Evolutionary conservation across 30 jellyfish, hydroid and myxozoan species (phyloP), one percentile per base, ranked within the genome.

Genomic region (Aurelia aurita): DNA sequence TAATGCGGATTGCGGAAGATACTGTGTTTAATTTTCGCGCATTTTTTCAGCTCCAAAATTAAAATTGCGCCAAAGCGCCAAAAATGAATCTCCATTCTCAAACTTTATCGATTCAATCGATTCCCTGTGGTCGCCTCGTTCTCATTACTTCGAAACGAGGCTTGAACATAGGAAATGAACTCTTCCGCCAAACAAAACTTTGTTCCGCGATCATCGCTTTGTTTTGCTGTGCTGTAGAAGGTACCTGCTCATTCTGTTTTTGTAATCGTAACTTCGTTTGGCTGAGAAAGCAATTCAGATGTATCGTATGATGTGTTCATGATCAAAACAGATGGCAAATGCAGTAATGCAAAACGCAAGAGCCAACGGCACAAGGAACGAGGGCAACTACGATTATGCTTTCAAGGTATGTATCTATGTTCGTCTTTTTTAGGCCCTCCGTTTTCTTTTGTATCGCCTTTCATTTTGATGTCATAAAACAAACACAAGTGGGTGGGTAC

Each of bases 321-420:
- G 12, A 55, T 55, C 67, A 22, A 55, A 9, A 19, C 29, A 55
- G 29, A 55, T 55, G 67, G 67, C 86, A 25, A 55, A 83, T 83
- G 82, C 93, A 69, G 93, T 83, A 46, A 83, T 72, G 86, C 93
- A 83, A 54, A 70, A 66, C 49, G 70, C 85, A 51, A 72, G 93
- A 71, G 59, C 93, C 21, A 81, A 81, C 53, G 91, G 91, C 60
- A 45, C 69, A 28, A 75, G 84, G 19, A 84, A 71, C 63, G 84
- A 67, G 51, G 51, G 51, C 51, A 47, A 71, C 31, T 71, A 71
- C 19, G 84, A 71, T 46, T 46, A 39, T 39, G 84, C 84, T 20
- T 71, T 71, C 84, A 71, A 71, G 84, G 84, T 71, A 32, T 19
- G 77, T 13, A 29, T 49, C n/a, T n/a, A n/a, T n/a, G 45, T 43